Percentiles rank a stretch among this genome's conserved stretches.
These are phyloP conservation scores for Sinocyclocheilus rhinocerous DNA, from an alignment of 2,113 vertebrate species.

Conservation along the genomic window DNA sequence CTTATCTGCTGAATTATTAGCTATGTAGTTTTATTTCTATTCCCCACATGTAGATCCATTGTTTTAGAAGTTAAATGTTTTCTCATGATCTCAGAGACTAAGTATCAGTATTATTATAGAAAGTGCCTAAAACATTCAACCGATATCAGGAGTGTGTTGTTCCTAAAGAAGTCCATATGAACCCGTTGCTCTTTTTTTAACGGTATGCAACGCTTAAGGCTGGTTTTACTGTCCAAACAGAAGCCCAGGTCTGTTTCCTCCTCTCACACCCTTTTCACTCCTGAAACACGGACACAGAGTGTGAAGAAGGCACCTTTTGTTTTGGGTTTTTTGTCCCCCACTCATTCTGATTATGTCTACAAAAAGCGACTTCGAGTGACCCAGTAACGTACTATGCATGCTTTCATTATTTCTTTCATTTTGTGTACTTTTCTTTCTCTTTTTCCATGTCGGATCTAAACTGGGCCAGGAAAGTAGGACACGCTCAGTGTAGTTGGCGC, in stretches of 20 bases:
- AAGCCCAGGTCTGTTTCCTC: constrained; percentile 21
- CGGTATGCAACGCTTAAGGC: constrained; percentile 50
- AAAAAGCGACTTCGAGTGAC: constrained; percentile 1
- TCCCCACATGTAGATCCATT: neutral
- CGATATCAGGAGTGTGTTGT: constrained; percentile 52
- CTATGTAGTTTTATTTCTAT: neutral
- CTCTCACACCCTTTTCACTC: neutral
- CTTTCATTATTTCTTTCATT: constrained; percentile 1
- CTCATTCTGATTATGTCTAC: neutral
- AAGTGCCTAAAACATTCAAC: constrained; percentile 59
- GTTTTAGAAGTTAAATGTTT: constrained; percentile 12
- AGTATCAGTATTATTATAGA: constrained; percentile 57
- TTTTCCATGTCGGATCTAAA: constrained; percentile 39
- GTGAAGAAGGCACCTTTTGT: constrained; percentile 23
- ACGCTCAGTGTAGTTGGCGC: neutral
- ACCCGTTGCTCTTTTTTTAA: constrained; percentile 26
- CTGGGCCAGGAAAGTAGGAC: constrained; percentile 48
- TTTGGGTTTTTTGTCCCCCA: neutral
- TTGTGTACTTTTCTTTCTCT: constrained; percentile 4
- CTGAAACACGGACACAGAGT: constrained; percentile 1
- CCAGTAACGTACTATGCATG: constrained; percentile 45
- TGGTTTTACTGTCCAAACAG: constrained; percentile 43
- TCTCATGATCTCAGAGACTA: constrained; percentile 46
- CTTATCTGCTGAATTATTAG: constrained; percentile 41
- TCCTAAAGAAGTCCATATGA: constrained; percentile 49